Percentiles rank a stretch among this genome's conserved stretches.
Evolutionary conservation across 2,797 vertebrate genomes (phyloP).

Genomic region (Platyrinchus mystaceus): DNA sequence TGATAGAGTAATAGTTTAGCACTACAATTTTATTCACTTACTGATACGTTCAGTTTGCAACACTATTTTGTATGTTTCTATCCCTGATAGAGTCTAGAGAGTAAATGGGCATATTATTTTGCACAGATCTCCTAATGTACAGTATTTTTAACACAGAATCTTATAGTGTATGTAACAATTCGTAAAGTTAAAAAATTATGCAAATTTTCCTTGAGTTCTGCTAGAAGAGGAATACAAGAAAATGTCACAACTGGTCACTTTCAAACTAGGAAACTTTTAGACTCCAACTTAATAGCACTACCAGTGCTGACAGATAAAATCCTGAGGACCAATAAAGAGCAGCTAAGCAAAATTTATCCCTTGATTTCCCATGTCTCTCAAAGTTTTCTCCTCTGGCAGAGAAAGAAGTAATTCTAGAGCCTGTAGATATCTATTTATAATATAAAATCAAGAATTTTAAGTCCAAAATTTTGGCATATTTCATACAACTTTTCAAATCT

Average conservation of each 20-base stretch:
- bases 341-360: constrained; percentile 38
- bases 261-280: neutral
- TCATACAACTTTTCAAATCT: constrained; percentile 46
- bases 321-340: constrained; percentile 52
- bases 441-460: constrained; percentile 63
- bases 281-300: constrained; percentile 4
- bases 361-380: constrained; percentile 10
- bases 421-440: constrained; percentile 78
- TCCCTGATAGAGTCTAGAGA: constrained; percentile 58
- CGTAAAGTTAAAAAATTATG: constrained; percentile 1
- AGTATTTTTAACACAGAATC: constrained; percentile 69
- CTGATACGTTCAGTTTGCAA: constrained; percentile 61
- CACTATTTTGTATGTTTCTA: constrained; percentile 71
- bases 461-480: constrained; percentile 35
- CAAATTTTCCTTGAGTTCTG: constrained; percentile 42
- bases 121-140: constrained; percentile 72
- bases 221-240: constrained; percentile 1
- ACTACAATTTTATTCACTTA: constrained; percentile 70
- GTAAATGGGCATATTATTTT: constrained; percentile 65
- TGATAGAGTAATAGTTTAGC: constrained; percentile 62
- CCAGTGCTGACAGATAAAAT: constrained; percentile 8
- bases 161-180: constrained; percentile 51
- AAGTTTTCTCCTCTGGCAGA: constrained; percentile 61
- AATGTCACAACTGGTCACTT: neutral
- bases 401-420: constrained; percentile 47